Base-by-base conservation (phyloP, 1,140 invertebrate genomes). In the Caerostris darwini region DNA sequence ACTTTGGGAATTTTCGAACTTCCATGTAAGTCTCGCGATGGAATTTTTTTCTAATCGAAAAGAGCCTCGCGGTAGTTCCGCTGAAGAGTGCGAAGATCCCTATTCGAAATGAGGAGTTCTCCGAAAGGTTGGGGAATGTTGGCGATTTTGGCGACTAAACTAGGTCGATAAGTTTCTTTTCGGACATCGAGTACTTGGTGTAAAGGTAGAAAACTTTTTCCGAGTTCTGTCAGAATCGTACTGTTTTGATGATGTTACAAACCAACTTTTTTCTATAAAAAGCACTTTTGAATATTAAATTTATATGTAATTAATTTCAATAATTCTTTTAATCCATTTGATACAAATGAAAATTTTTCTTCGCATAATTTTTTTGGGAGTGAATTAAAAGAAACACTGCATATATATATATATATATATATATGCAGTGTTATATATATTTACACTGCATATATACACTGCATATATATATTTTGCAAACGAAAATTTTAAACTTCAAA, bases 201-300 rank as follows among this genome's bases (percentile, higher is more conserved):
- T 91, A 91, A 91, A 91, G 90, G 90, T 91, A 91, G n/a, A 82
- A 91, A 91, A 81, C n/a, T 90, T 91, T 91, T 81, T 34, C 34
- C n/a, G 58, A 64, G 86, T 53, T 88, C n/a, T 19, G 34, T 58
- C 34, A 61, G 69, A 50, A 77, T 77, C 69, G 12, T 50, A 77
- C 19, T 50, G 34, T 50, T 77, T 77, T 77, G 71, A 34, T 77
- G n/a, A n/a, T n/a, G n/a, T 77, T 77, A 10, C 7, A 50, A 77
- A 34, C 34, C 34, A 34, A 34, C 34, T 34, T 34, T 34, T 34
- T 34, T 34, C n/a, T 34, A 34, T 34, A 2, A 34, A 34, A 34
- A 34, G 34, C 34, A 34, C 0, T 34, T 34, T 34, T 34, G 0
- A 34, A 34, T 34, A 34, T 34, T 34, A 34, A 34, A 34, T 34